Base-by-base conservation (phyloP, 1,140 invertebrate genomes). In the Drosophila aff. region DNA sequence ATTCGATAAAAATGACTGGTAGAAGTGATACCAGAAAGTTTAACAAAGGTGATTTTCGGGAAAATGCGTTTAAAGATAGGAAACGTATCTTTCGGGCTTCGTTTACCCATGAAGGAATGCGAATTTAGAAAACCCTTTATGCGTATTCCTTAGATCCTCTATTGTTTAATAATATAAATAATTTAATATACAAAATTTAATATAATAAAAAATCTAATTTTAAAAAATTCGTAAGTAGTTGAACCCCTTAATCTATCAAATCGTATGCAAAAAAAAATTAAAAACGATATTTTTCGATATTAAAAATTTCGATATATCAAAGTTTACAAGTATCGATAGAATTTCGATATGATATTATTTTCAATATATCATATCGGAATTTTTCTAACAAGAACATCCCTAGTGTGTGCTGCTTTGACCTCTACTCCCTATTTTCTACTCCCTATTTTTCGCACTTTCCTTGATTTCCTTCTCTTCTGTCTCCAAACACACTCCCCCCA, bases 401-500 rank as follows among this genome's bases (percentile, higher is more conserved):
- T 50, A 28, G 47, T 28, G 49, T 50, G 47, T 50, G 49, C 47
- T 49, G 53, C 73, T 62, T 74, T 62, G n/a, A 47, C 15, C 28
- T 53, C 41, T 43, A 57, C 26, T 13, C 26, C 16, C 23, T 59
- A 10, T 53, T 38, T 41, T 79, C 21, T 23, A 23, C 21, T 23
- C 21, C 21, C 23, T 23, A 23, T 23, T 23, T 3, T 23, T 53
- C 65, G 10, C 33, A 23, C 9, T 77, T 46, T 49, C 36, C 76
- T 47, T 43, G 6, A 21, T 23, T 55, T 57, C 53, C 36, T 40
- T 57, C 21, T 67, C 21, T 47, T 60, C 21, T 49, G 9, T 38
- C n/a, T 58, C 23, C 46, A 33, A 33, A 31, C 55, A 31, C 63
- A 68, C 67, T 23, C 10, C 31, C n/a, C 33, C 26, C 21, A 44